A percentile compares a stretch with the other conserved stretches of the same genome.
Conservation (phyloP, 2,113 vertebrate genomes). For the Eleginops maclovinus region DNA sequence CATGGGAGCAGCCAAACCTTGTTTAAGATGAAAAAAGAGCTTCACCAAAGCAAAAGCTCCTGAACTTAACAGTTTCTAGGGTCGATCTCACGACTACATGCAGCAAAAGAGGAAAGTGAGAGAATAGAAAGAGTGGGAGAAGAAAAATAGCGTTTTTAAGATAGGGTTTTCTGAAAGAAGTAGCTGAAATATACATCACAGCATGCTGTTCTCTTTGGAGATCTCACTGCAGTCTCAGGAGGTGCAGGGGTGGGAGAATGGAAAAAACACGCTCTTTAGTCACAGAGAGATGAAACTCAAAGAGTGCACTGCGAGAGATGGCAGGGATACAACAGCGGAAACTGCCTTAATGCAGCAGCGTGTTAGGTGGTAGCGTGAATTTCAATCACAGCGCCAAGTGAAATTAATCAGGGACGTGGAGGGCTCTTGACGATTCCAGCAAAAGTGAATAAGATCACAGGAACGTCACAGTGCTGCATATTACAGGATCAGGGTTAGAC, state of each 20-base stretch:
- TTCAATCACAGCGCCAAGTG: constrained; percentile 50
- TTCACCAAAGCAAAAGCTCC: constrained; percentile 22
- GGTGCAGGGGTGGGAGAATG: constrained; percentile 66
- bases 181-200: constrained; percentile 82
- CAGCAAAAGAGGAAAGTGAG: constrained; percentile 32
- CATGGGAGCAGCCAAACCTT: constrained; percentile 40
- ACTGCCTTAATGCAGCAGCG: constrained; percentile 39
- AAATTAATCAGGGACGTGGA: constrained; percentile 67
- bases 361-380: constrained; percentile 54
- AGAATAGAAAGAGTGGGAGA: constrained; percentile 21
- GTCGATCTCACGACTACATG: constrained; percentile 63
- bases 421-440: constrained; percentile 57
- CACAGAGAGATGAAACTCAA: constrained; percentile 72
- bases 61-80: constrained; percentile 44
- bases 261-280: constrained; percentile 74
- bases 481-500: constrained; percentile 65
- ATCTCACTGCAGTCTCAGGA: constrained; percentile 67
- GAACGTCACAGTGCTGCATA: constrained; percentile 60
- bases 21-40: constrained; percentile 45
- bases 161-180: constrained; percentile 66
- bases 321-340: constrained; percentile 47
- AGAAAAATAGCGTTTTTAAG: constrained; percentile 30
- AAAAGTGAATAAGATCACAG: constrained; percentile 62
- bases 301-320: constrained; percentile 49
- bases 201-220: constrained; percentile 68